Evolutionary conservation across 2,113 vertebrate genomes (phyloP).

Genomic region (Micromys minutus): DNA sequence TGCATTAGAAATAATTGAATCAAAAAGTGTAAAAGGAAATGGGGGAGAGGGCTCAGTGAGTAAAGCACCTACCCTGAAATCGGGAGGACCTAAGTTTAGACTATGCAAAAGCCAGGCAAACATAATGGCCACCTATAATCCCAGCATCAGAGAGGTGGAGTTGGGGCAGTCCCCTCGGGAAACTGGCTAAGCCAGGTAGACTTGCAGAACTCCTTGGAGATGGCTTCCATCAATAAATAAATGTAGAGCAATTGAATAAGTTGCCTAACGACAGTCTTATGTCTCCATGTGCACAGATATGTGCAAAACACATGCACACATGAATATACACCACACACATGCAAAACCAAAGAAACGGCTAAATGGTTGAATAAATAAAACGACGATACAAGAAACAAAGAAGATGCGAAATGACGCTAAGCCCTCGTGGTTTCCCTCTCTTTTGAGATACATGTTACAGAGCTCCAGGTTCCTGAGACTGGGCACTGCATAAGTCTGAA

Average conservation of each 20-base stretch:
- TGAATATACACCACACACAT: neutral
- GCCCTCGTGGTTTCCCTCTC: neutral
- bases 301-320: neutral
- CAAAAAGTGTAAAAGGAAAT: neutral
- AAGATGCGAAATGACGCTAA: neutral
- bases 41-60: neutral
- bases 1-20: neutral
- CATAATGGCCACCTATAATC: neutral
- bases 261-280: neutral
- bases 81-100: neutral
- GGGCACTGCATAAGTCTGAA: neutral
- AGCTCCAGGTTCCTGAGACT: neutral
- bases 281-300: neutral
- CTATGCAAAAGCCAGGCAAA: neutral
- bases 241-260: neutral
- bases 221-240: neutral
- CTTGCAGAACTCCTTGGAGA: neutral
- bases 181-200: neutral
- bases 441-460: neutral
- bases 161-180: neutral
- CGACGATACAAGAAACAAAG: neutral
- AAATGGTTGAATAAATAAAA: neutral
- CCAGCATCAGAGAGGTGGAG: neutral
- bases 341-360: neutral
- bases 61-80: neutral